Base-by-base conservation (phyloP, 2,797 vertebrate species). In the Eidolon dupreanum region DNA sequence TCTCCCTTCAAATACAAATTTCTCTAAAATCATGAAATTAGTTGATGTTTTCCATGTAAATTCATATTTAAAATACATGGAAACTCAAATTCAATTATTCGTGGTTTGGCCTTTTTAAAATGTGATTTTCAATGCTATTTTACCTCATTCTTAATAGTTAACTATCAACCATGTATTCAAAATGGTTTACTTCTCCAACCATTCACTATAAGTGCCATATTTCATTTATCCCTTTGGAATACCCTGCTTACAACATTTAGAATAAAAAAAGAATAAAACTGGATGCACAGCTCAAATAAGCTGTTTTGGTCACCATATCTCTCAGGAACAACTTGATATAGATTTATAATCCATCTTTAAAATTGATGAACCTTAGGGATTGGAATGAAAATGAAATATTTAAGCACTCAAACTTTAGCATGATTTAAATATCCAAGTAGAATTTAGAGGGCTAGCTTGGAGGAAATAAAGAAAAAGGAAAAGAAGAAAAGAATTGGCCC, bases 291-390 rank as follows among this genome's bases (percentile, higher is more conserved):
- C 51, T 88, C 43, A 73, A 93, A 26, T 73, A 87, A 94, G 59
- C 84, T 93, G 51, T 96, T 86, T 88, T 90, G n/a, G 59, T 93
- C 81, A 93, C 63, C 66, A 49, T 71, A 66, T 88, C 63, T 88
- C 84, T 63, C 53, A 74, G 38, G 49, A 97, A 89, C 33, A 94
- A 82, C 43, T 95, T 95, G 16, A 46, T 88, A 49, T 41, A 83
- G 81, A 90, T 96, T 94, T 94, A 79, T 93, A 90, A 91, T 94
- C 46, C 55, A 81, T 87, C 87, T 95, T 95, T 96, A 92, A 88
- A 95, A 88, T 6, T 88, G 49, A 93, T 88, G 41, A 95, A 78
- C 19, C 46, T 83, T 70, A 91, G 43, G 26, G 20, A 88, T 59
- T 86, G 4, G 24, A 86, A 87, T 73, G 10, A 70, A 77, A 96